Evolutionary conservation across 2,113 vertebrate species (phyloP).

Genomic region (Gasterosteus nipponicus): DNA sequence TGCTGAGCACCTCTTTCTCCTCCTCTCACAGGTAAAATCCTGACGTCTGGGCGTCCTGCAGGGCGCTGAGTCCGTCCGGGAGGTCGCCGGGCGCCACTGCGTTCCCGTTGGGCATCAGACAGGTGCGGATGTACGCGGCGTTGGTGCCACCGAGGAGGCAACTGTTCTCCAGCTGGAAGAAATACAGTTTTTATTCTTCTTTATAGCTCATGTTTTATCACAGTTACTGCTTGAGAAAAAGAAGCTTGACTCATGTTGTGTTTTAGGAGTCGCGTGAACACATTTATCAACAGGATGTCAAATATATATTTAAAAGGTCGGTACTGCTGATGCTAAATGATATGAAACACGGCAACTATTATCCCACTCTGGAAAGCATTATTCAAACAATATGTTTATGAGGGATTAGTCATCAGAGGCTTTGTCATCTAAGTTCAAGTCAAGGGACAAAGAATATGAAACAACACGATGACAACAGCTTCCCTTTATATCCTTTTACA

Average conservation of each 20-base stretch:
- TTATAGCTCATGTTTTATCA: neutral
- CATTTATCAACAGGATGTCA: too few species aligned
- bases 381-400: too few species aligned
- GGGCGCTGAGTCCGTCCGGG: conserved; percentile 52
- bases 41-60: conserved; percentile 63
- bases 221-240: neutral
- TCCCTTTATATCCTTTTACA: neutral
- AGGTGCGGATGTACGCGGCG: conserved; percentile 54
- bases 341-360: too few species aligned
- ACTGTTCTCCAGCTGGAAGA: conserved; percentile 62
- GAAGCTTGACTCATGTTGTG: too few species aligned
- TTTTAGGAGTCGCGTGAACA: too few species aligned
- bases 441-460: too few species aligned
- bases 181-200: neutral
- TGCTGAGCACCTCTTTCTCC: neutral
- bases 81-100: conserved; percentile 11
- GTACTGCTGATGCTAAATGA: too few species aligned
- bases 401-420: too few species aligned
- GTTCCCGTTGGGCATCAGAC: conserved; percentile 51
- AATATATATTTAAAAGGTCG: too few species aligned
- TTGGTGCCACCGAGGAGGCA: conserved; percentile 51
- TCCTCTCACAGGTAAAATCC: conserved; percentile 75
- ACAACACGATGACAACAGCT: too few species aligned
- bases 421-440: too few species aligned
- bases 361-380: too few species aligned